Evolutionary conservation across 2,113 vertebrate genomes (phyloP).

Genomic region (Columba janthina): DNA sequence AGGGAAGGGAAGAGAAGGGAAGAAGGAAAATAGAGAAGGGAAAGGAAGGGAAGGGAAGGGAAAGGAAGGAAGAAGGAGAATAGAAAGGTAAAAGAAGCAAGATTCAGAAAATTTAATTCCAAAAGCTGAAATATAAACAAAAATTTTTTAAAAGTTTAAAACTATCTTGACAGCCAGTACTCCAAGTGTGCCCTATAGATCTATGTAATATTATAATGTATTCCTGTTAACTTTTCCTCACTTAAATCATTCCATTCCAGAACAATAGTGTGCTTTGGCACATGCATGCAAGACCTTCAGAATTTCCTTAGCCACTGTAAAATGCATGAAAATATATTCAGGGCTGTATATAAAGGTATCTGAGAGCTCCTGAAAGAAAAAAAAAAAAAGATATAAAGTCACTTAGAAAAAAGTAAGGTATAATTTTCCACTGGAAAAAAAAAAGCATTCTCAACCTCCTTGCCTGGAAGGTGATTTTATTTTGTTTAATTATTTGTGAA

Average conservation of each 20-base stretch:
- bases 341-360: not conserved
- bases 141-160: not conserved
- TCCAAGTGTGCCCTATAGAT: not conserved
- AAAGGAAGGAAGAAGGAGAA: not conserved
- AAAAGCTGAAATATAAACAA: not conserved
- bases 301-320: not conserved
- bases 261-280: not conserved
- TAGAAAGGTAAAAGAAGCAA: not conserved
- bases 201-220: not conserved
- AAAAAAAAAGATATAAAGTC: not conserved
- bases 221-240: not conserved
- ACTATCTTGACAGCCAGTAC: not conserved
- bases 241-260: not conserved
- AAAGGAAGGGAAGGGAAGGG: not conserved
- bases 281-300: not conserved
- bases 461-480: not conserved
- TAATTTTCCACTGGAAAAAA: not conserved
- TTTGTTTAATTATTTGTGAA: not conserved
- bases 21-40: not conserved
- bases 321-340: not conserved
- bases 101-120: not conserved
- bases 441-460: not conserved
- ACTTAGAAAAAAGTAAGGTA: not conserved
- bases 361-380: not conserved
- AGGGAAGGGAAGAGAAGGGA: not conserved